Conservation (phyloP, 1,140 invertebrate genomes). For the Eueides isabella region DNA sequence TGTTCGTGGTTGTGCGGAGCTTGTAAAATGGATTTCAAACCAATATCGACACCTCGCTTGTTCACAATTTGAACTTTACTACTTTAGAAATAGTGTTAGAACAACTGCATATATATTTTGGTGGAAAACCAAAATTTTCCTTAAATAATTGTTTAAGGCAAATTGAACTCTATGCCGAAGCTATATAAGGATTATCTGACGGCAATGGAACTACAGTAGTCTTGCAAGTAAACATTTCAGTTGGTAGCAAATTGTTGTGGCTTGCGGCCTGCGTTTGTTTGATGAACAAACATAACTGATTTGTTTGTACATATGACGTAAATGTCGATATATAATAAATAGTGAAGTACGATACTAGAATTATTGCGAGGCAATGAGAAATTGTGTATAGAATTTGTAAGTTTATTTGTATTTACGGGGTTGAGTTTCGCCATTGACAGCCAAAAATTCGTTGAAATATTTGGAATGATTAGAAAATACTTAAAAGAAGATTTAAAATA, state of each 20-base stretch:
- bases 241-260: conserved; percentile 51
- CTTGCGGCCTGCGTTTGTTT: conserved; percentile 49
- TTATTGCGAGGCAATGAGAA: background rate
- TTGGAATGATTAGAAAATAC: too few relatives aligned
- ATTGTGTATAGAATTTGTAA: background rate
- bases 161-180: conserved; percentile 28
- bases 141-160: conserved; percentile 2
- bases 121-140: conserved; percentile 23
- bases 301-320: conserved; percentile 44
- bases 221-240: conserved; percentile 55
- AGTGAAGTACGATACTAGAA: background rate
- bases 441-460: too few relatives aligned
- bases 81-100: background rate
- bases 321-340: conserved; percentile 20
- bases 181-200: conserved; percentile 26
- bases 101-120: conserved; percentile 2
- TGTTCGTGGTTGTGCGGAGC: conserved; percentile 38
- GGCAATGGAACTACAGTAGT: conserved; percentile 29
- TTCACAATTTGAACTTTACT: conserved; percentile 15
- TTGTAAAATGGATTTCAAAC: conserved; percentile 49
- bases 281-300: conserved; percentile 52
- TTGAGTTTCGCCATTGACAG: too few relatives aligned
- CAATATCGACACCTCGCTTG: background rate
- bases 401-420: background rate
- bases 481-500: too few relatives aligned